Percentiles rank a stretch among this genome's conserved stretches.
Conservation (phyloP, 2,113 vertebrate genomes). For the Cygnus buccinator region DNA sequence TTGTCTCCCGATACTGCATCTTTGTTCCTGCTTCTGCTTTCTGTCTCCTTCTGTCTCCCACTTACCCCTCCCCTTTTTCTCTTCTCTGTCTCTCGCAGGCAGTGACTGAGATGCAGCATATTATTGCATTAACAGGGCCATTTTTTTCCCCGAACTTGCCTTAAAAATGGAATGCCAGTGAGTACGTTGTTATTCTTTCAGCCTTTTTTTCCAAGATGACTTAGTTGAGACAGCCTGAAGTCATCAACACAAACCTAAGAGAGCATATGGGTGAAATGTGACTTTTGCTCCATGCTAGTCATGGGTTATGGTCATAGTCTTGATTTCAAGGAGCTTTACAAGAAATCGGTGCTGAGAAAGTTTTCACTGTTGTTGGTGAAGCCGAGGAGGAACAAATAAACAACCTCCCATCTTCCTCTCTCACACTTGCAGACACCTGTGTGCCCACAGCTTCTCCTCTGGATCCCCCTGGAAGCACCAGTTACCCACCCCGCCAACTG, state of each 20-base stretch:
- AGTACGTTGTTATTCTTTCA: background rate
- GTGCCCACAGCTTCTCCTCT: background rate
- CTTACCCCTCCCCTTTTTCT: conserved; percentile 26
- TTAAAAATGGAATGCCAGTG: conserved; percentile 9
- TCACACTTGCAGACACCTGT: background rate
- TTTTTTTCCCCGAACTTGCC: background rate
- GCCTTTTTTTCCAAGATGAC: background rate
- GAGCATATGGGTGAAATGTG: conserved; percentile 12
- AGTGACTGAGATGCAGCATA: conserved; percentile 18
- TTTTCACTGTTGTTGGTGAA: background rate
- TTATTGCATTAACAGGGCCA: background rate
- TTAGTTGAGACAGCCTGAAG: conserved; percentile 5
- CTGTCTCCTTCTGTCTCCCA: background rate
- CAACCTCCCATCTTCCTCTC: background rate
- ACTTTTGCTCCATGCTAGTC: background rate
- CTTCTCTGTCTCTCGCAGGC: conserved; percentile 27
- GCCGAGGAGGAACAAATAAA: background rate
- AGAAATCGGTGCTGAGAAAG: background rate
- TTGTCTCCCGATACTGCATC: conserved; percentile 29
- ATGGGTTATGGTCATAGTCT: background rate
- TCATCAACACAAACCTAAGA: conserved; percentile 4
- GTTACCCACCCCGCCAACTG: background rate
- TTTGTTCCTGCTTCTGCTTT: conserved; percentile 60
- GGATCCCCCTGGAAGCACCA: background rate
- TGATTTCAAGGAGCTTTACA: conserved; percentile 45